Percentiles rank a stretch among this genome's conserved stretches.
Evolutionary conservation across 2,888 invertebrate genomes (phyloP).

Genomic region (Leptinotarsa tumamoca): DNA sequence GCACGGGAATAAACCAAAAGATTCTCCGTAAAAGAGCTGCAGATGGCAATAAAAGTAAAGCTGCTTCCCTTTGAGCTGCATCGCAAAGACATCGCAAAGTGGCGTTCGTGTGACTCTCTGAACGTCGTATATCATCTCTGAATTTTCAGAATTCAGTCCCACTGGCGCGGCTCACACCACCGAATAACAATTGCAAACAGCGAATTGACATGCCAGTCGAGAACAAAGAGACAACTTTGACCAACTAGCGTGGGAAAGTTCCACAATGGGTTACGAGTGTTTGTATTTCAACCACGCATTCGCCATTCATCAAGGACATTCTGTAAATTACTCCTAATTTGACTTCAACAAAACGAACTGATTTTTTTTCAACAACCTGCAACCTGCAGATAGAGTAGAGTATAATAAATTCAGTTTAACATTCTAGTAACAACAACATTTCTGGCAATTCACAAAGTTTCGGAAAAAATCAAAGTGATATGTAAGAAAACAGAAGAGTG

Average conservation of each 20-base stretch:
- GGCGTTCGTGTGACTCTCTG: constrained; percentile 6
- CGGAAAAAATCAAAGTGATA: too few species aligned
- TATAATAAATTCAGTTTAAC: too few species aligned
- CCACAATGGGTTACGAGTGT: not conserved
- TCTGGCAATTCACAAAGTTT: too few species aligned
- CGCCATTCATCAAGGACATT: not conserved
- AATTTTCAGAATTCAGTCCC: constrained; percentile 14
- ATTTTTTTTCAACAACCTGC: not conserved
- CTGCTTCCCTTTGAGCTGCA: not conserved
- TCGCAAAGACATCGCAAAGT: constrained; percentile 1
- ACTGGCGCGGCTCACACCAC: constrained; percentile 7
- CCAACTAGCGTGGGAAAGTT: constrained; percentile 13
- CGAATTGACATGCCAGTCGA: constrained; percentile 10
- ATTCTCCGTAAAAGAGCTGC: not conserved
- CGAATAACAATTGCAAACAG: constrained; percentile 15
- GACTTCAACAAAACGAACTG: too few species aligned
- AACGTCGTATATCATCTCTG: constrained; percentile 1
- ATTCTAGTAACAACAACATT: too few species aligned
- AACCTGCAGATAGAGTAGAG: too few species aligned
- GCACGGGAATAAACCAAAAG: not conserved
- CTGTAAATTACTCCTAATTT: not conserved
- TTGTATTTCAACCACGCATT: constrained; percentile 22
- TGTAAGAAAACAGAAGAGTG: too few species aligned
- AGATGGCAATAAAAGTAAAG: not conserved
- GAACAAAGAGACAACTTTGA: constrained; percentile 17